Evolutionary conservation across 2,113 vertebrate species (phyloP).

Genomic region (Amblyornis subalaris): DNA sequence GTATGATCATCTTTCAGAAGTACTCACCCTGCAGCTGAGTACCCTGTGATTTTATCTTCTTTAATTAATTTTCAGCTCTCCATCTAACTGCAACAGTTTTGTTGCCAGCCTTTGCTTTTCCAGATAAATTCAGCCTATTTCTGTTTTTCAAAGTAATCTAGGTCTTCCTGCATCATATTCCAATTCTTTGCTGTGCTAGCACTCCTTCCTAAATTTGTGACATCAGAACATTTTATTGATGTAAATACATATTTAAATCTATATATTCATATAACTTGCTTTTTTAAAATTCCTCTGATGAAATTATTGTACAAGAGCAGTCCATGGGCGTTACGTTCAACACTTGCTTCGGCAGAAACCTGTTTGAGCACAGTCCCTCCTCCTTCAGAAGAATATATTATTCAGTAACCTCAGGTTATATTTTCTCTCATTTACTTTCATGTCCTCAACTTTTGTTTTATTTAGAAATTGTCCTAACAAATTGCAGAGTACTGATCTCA

Average conservation of each 20-base stretch:
- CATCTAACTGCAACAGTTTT: neutral
- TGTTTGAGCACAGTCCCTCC: neutral
- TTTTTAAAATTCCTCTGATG: neutral
- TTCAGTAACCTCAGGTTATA: neutral
- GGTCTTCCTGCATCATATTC: neutral
- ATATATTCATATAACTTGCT: neutral
- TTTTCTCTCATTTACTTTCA: neutral
- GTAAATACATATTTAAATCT: neutral
- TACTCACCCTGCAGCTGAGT: neutral
- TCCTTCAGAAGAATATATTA: neutral
- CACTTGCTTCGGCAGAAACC: neutral
- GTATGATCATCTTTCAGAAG: neutral
- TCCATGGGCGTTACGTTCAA: neutral
- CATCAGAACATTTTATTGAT: neutral
- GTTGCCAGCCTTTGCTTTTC: neutral
- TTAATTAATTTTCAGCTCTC: constrained; percentile 23
- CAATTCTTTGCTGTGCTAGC: neutral
- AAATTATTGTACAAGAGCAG: neutral
- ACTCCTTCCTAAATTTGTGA: neutral
- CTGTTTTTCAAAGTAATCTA: neutral
- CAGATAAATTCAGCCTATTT: neutral
- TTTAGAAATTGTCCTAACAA: neutral
- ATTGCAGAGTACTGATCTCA: neutral
- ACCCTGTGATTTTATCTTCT: constrained; percentile 6
- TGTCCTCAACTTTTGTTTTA: neutral